Base-by-base conservation (phyloP, 1,140 invertebrate species). In the Alviniconcha marisindica region DNA sequence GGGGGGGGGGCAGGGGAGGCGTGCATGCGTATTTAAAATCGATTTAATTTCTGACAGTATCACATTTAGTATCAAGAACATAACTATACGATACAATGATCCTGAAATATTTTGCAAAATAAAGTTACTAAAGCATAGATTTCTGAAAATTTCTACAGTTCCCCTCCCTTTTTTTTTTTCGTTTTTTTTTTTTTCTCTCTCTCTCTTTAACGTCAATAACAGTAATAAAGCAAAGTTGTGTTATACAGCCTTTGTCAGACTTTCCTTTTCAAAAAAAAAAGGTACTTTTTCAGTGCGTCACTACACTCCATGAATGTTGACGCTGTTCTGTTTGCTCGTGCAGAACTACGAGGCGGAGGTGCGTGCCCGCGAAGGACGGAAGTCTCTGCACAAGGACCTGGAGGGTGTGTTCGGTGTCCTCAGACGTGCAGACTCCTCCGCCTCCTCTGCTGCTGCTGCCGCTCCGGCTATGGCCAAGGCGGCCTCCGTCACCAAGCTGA, bases 331-430 rank as follows among this genome's bases (percentile, higher is more conserved):
- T 66, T 28, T 42, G 21, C 42, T 33, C 2, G 31, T 74, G 2
- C 66, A 84, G 54, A 80, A 77, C 33, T 83, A 80, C 48, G 84
- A 85, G 60, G 73, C 78, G 21, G 84, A 85, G 63, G 84, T 83
- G 2, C 77, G 84, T 36, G 81, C 84, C 1, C 40, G 81, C 31
- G 66, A 38, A 36, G 77, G 66, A 10, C 24, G 77, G 14, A 42
- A 10, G 21, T 4, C 28, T 12, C 73, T 82, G n/a, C 78, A 56
- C 38, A n/a, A 42, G 15, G 84, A 85, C 38, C 73, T 84, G 24
- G 76, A 86, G 66, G 69, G 54, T 33, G 71, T 84, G 40, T 84
- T 83, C 85, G 36, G 77, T 38, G n/a, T 77, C 44, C 82, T 89
- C 77, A 71, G 89, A 86, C 66, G 71, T 81, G 71, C 81, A 56